These are phyloP conservation scores for Tachystola acroxantha DNA, from an alignment of 2,888 invertebrate species.

Conservation along the genomic window DNA sequence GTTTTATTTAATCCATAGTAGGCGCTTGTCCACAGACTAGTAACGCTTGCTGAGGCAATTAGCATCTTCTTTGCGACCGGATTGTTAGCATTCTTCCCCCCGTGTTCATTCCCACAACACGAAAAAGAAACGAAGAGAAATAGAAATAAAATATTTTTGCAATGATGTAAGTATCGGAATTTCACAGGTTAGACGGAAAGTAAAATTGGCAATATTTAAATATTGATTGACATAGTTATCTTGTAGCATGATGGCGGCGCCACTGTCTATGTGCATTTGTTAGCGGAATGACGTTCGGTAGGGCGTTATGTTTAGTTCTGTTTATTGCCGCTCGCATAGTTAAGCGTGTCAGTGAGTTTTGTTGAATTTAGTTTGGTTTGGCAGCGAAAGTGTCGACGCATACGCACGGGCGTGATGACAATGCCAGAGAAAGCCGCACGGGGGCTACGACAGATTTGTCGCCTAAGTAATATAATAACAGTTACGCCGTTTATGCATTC, in stretches of 20 bases:
- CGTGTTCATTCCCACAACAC: slow-evolving; percentile 47
- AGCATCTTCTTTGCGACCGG: slow-evolving; percentile 53
- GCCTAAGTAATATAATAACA: slow-evolving; percentile 33
- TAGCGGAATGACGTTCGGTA: neutral
- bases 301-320: neutral
- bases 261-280: neutral
- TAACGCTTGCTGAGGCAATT: slow-evolving; percentile 48
- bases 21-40: slow-evolving; percentile 6
- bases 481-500: slow-evolving; percentile 31
- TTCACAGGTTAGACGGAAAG: slow-evolving; percentile 21
- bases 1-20: slow-evolving; percentile 8
- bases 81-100: slow-evolving; percentile 54
- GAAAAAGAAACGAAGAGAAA: slow-evolving; percentile 28
- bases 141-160: slow-evolving; percentile 10
- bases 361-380: slow-evolving; percentile 6
- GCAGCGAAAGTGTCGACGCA: slow-evolving; percentile 44
- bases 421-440: slow-evolving; percentile 51
- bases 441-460: slow-evolving; percentile 33
- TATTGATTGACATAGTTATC: neutral
- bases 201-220: slow-evolving; percentile 17
- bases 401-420: slow-evolving; percentile 35
- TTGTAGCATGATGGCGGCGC: neutral
- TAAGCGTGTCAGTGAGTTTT: neutral
- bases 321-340: neutral
- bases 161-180: slow-evolving; percentile 17